Evolutionary conservation across 2,797 vertebrate species (phyloP).

Genomic region (Gymnothorax reevesii): DNA sequence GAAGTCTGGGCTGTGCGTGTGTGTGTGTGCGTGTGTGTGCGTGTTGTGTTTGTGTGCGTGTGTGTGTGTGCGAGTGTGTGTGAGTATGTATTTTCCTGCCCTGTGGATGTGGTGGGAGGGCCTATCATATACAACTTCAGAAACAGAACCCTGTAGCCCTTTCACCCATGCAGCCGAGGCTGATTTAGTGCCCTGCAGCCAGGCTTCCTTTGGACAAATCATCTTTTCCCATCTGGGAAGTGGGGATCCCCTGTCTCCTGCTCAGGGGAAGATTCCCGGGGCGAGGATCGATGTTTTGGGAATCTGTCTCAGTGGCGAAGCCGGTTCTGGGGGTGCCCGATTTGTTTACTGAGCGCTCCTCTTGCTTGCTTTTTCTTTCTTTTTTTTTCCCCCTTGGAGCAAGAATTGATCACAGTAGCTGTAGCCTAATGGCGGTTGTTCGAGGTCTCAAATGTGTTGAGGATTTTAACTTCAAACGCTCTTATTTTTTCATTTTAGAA

Average conservation of each 20-base stretch:
- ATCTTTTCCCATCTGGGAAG: constrained; percentile 54
- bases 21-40: not conserved
- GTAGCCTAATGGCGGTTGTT: not conserved
- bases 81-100: not conserved
- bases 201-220: constrained; percentile 67
- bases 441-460: not conserved
- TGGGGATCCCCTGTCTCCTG: constrained; percentile 43
- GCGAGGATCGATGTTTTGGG: constrained; percentile 19
- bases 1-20: not conserved
- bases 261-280: constrained; percentile 31
- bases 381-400: too few species aligned
- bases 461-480: too few species aligned
- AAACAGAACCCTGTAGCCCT: constrained; percentile 48
- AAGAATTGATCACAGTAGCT: not conserved
- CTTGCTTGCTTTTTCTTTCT: not conserved
- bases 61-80: not conserved
- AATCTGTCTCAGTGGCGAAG: not conserved
- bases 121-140: not conserved
- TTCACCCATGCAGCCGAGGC: constrained; percentile 63
- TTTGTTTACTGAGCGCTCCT: not conserved
- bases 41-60: not conserved
- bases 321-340: not conserved
- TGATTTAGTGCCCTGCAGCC: constrained; percentile 40
- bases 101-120: not conserved
- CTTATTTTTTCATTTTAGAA: too few species aligned